Evolutionary conservation across 2,888 invertebrate genomes (phyloP), one percentile per base, ranked within the genome.

Genomic region (Lypha dubia): DNA sequence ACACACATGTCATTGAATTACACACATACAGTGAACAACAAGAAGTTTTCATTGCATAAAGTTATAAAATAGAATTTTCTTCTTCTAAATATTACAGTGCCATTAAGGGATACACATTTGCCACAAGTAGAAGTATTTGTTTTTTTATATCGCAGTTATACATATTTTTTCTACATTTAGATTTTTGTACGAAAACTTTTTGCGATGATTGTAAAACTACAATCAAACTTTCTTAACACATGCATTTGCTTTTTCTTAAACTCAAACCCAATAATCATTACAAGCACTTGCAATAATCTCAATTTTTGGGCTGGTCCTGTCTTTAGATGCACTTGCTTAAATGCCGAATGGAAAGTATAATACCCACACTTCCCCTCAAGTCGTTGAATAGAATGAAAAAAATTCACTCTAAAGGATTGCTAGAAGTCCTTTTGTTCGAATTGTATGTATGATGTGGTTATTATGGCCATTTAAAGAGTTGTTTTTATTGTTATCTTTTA

Each of bases 1-100:
- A 81, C 81, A 77, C 84, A 84, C 81, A 81, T 84, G 77, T 81
- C 81, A 81, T 73, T 84, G 81, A 73, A 74, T 80, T 84, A 63
- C 81, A 81, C 28, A 62, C 35, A 15, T 67, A 77, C 67, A 79
- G 65, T 65, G 17, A 0, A 1, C 11, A 28, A 35, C 13, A 49
- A 35, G n/a, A 73, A 73, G 20, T 73, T 7, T 49, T 13, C 46
- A 15, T n/a, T 46, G 22, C 24, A 9, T 35, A 4, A 28, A 28
- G 28, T 28, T 28, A 28, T 28, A 28, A 4, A 28, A 28, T 2
- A 28, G 28, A 28, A n/a, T n/a, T 28, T 28, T 28, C 5, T 4
- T 28, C 28, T 28, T 28, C 2, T 28, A 5, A 5, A 2, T 5
- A 28, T 28, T 5, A 28, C 28, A 4, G 28, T 28, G 28, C 28